Conservation (phyloP, 1,140 invertebrate species). For the Drosophila burlai region DNA sequence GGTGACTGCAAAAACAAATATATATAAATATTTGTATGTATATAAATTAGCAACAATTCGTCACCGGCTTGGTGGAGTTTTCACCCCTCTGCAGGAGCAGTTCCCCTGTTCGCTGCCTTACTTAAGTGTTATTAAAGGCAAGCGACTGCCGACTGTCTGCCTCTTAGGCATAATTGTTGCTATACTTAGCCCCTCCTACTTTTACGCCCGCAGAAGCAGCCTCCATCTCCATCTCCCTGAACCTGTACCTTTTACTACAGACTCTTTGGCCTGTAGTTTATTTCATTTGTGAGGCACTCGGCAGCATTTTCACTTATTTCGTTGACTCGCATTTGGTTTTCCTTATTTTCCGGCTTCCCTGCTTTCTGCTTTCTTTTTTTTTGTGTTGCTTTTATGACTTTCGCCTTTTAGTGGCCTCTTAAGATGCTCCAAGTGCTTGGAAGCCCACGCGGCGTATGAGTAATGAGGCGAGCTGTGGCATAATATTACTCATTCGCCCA, state of each 20-base stretch:
- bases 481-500: conserved; percentile 77
- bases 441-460: conserved; percentile 63
- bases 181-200: conserved; percentile 62
- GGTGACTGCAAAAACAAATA: conserved; percentile 2
- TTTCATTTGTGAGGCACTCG: conserved; percentile 77
- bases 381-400: conserved; percentile 77
- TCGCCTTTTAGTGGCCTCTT: conserved; percentile 81
- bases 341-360: conserved; percentile 8
- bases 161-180: conserved; percentile 81
- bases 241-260: conserved; percentile 62
- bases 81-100: conserved; percentile 15
- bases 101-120: neutral
- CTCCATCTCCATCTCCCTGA: too few species aligned
- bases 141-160: conserved; percentile 52
- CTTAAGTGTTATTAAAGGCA: conserved; percentile 70
- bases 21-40: conserved; percentile 14
- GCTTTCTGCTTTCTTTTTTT: neutral
- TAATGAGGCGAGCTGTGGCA: conserved; percentile 59
- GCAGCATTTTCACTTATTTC: conserved; percentile 72
- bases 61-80: conserved; percentile 54
- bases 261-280: conserved; percentile 73
- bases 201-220: neutral
- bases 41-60: conserved; percentile 73
- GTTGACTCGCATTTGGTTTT: conserved; percentile 45
- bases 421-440: conserved; percentile 67